phyloP scores from a whole-genome alignment of 2,797 vertebrate species.

The Gymnopithys bicolor region DNA sequence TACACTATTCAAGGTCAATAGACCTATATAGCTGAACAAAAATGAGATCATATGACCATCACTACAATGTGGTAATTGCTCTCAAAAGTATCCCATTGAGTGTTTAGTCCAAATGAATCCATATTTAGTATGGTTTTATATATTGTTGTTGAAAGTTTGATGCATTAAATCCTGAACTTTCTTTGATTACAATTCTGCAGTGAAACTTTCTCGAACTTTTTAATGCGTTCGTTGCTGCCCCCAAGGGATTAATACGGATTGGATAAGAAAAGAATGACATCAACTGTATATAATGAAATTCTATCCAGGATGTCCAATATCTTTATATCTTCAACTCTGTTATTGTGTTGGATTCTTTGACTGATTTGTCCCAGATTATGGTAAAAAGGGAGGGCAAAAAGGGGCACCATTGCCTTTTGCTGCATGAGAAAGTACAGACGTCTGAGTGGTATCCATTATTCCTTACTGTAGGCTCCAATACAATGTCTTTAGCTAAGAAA shows the following conservation, averaged over 20 bases:
- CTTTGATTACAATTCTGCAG: conserved; percentile 50
- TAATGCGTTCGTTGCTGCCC: conserved; percentile 45
- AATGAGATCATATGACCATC: conserved; percentile 40
- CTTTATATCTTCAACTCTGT: conserved; percentile 54
- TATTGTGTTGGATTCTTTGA: conserved; percentile 66
- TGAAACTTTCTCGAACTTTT: conserved; percentile 52
- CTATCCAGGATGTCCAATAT: conserved; percentile 34
- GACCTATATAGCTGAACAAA: conserved; percentile 14
- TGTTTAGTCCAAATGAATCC: conserved; percentile 62
- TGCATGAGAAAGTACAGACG: conserved; percentile 57
- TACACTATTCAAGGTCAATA: conserved; percentile 47
- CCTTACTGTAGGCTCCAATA: conserved; percentile 32
- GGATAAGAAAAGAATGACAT: conserved; percentile 65
- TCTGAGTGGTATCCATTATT: conserved; percentile 58
- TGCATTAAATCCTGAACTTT: conserved; percentile 19
- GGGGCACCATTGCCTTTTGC: conserved; percentile 55
- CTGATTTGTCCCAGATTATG: conserved; percentile 57
- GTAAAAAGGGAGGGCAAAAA: conserved; percentile 64
- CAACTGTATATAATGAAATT: conserved; percentile 40
- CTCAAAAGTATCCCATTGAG: conserved; percentile 26
- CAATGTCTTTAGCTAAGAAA: conserved; percentile 62
- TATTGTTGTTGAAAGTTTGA: conserved; percentile 27
- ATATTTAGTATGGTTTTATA: conserved; percentile 36
- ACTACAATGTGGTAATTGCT: conserved; percentile 1
- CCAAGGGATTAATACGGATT: conserved; percentile 55